These are phyloP conservation scores for Lates japonicus DNA, from an alignment of 2,797 vertebrate species.

Conservation along the genomic window DNA sequence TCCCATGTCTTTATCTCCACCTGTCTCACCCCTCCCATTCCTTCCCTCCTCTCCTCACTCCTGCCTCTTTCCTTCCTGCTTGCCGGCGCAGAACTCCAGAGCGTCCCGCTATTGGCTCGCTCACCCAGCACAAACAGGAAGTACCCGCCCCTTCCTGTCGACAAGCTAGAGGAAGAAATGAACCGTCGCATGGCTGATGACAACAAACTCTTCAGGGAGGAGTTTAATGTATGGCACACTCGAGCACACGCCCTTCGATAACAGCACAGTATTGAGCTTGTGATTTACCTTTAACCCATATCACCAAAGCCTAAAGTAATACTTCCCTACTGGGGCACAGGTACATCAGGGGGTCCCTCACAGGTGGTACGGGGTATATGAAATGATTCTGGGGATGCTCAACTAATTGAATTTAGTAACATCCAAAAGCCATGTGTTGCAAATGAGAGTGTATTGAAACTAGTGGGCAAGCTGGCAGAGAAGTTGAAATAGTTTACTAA, in stretches of 20 bases:
- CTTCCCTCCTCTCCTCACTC: conserved; percentile 50
- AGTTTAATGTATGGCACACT: conserved; percentile 93
- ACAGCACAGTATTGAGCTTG: background rate
- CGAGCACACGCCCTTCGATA: conserved; percentile 26
- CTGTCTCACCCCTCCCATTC: conserved; percentile 58
- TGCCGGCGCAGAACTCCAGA: conserved; percentile 91
- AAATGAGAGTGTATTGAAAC: no score
- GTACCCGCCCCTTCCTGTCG: conserved; percentile 95
- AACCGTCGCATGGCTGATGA: conserved; percentile 98
- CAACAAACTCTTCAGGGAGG: conserved; percentile 98
- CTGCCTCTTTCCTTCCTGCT: conserved; percentile 67
- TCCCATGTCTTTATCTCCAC: conserved; percentile 60
- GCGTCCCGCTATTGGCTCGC: conserved; percentile 95
- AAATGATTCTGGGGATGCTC: background rate
- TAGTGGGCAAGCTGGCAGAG: no score
- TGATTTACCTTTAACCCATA: conserved; percentile 10
- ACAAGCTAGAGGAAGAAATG: conserved; percentile 99
- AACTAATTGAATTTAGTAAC: background rate
- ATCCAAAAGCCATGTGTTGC: background rate
- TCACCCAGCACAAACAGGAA: conserved; percentile 99
- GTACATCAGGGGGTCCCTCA: background rate
- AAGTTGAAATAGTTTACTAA: no score
- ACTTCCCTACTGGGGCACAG: background rate
- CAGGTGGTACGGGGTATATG: background rate
- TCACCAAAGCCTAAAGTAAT: conserved; percentile 3